Conservation (phyloP, 2,888 invertebrate genomes). For the Stenchaetothrips biformis region DNA sequence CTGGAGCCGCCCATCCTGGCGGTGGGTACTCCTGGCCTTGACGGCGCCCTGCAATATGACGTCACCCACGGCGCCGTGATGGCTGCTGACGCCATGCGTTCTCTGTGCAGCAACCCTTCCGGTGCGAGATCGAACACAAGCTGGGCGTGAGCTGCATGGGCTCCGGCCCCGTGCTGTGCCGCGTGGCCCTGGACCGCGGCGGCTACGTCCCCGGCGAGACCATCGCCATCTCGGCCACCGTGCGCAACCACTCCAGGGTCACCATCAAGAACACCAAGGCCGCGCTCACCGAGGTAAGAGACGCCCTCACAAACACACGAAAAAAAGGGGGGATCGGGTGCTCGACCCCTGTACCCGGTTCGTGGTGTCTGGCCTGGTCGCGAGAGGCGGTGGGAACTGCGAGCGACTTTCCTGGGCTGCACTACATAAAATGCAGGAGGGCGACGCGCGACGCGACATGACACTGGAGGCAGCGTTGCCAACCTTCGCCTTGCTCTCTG, state of each 20-base stretch:
- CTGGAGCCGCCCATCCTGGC: constrained; percentile 80
- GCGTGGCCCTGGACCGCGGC: constrained; percentile 81
- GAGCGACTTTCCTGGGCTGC: no score
- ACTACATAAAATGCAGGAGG: no score
- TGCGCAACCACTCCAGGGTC: constrained; percentile 79
- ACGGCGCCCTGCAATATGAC: no score
- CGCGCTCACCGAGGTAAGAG: constrained; percentile 65
- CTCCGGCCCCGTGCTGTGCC: constrained; percentile 79
- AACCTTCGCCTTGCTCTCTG: background rate
- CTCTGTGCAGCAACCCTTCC: constrained; percentile 70
- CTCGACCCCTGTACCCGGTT: no score
- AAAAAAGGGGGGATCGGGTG: no score
- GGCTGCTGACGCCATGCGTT: no score
- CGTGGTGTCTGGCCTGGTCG: no score
- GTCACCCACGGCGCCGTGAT: no score
- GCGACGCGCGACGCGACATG: no score
- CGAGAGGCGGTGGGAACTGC: no score
- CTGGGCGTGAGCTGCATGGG: constrained; percentile 84
- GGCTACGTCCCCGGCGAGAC: constrained; percentile 95
- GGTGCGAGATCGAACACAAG: constrained; percentile 86
- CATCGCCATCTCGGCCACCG: constrained; percentile 76
- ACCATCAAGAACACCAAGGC: constrained; percentile 82
- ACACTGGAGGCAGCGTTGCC: no score
- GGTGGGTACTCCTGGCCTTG: constrained; percentile 54
- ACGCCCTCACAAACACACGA: no score